Evolutionary conservation across 2,888 invertebrate genomes (phyloP).

Genomic region (Beris chalybata): DNA sequence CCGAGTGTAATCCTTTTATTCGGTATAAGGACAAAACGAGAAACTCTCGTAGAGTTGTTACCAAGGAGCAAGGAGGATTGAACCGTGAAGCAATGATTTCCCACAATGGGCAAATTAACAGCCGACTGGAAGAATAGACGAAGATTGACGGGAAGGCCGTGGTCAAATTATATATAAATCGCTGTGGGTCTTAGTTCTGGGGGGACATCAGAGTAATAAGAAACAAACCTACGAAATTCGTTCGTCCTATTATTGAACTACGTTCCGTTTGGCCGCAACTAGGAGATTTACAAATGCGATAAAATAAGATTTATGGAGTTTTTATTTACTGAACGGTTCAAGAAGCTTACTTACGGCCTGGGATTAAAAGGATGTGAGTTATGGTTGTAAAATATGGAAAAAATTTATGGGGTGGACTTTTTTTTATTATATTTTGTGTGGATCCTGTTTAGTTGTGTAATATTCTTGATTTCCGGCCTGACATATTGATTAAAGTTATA

Average conservation of each 20-base stretch:
- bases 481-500: too few relatives aligned
- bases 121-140: too few relatives aligned
- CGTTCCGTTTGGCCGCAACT: slow-evolving; percentile 9
- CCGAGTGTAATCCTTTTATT: slow-evolving; percentile 10
- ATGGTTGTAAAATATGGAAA: slow-evolving; percentile 12
- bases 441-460: too few relatives aligned
- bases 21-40: neutral
- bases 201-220: neutral
- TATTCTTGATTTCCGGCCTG: too few relatives aligned
- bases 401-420: slow-evolving; percentile 23
- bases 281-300: slow-evolving; percentile 20
- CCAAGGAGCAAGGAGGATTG: too few relatives aligned
- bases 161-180: too few relatives aligned
- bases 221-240: slow-evolving; percentile 1
- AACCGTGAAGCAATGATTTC: too few relatives aligned
- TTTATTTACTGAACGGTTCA: slow-evolving; percentile 23
- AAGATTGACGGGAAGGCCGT: too few relatives aligned
- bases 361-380: slow-evolving; percentile 27
- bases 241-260: slow-evolving; percentile 17
- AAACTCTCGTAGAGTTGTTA: too few relatives aligned
- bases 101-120: too few relatives aligned
- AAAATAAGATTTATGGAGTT: slow-evolving; percentile 22
- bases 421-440: neutral
- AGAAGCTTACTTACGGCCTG: slow-evolving; percentile 16
- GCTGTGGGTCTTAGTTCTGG: too few relatives aligned